phyloP scores from a whole-genome alignment of 2,113 vertebrate genomes.

The Trematocara macrostoma region DNA sequence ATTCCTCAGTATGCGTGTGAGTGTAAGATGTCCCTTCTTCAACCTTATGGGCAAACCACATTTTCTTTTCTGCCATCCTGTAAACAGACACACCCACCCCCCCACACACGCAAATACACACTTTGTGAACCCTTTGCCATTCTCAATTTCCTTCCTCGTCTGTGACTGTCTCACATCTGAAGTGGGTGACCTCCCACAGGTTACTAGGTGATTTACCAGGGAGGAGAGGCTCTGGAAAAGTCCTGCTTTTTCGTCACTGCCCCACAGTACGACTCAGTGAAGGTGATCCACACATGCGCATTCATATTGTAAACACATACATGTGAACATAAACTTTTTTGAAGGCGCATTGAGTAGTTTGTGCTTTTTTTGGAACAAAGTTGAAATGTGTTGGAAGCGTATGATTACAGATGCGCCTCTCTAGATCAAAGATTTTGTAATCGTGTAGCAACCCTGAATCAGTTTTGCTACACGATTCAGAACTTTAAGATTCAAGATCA shows the following conservation, averaged over 20 bases:
- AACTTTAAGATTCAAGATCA: background rate
- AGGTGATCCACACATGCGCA: background rate
- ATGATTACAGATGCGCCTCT: background rate
- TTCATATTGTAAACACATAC: background rate
- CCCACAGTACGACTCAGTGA: background rate
- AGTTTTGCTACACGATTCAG: background rate
- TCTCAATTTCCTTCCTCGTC: background rate
- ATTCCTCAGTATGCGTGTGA: background rate
- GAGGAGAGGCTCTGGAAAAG: conserved; percentile 5
- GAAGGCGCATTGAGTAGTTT: background rate
- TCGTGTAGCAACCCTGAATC: background rate
- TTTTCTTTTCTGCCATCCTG: background rate
- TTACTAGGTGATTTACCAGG: conserved; percentile 2
- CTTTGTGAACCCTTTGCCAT: background rate
- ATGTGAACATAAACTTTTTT: background rate
- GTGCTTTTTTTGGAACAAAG: background rate
- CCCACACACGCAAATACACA: background rate
- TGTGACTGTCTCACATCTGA: background rate
- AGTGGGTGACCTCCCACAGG: conserved; percentile 24
- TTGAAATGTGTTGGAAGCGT: background rate
- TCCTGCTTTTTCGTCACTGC: background rate
- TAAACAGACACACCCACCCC: background rate
- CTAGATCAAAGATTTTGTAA: background rate
- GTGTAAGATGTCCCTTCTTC: background rate
- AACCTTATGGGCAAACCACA: background rate